Evolutionary conservation across 1,140 invertebrate genomes (phyloP).

Genomic region (Archivesica marissinica): DNA sequence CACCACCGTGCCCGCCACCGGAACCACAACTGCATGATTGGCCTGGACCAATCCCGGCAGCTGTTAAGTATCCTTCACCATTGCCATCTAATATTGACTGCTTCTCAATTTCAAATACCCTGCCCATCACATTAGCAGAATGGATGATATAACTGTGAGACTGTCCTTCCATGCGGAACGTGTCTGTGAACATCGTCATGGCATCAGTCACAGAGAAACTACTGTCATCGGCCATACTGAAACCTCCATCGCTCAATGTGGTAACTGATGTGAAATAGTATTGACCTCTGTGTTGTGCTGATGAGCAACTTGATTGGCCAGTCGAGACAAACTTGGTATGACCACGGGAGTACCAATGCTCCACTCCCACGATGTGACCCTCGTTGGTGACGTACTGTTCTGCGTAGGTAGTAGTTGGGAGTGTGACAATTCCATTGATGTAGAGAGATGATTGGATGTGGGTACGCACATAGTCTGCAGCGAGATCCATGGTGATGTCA

Average conservation of each 20-base stretch:
- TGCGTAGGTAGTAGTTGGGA: conserved; percentile 66
- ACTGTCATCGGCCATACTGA: conserved; percentile 56
- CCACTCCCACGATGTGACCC: conserved; percentile 69
- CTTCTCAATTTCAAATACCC: conserved; percentile 69
- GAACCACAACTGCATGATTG: conserved; percentile 44
- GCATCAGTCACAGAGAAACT: conserved; percentile 39
- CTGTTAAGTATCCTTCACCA: conserved; percentile 61
- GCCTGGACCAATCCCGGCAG: conserved; percentile 64
- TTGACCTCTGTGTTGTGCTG: conserved; percentile 23
- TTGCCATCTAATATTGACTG: conserved; percentile 60
- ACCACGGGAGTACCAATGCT: conserved; percentile 65
- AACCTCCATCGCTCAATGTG: conserved; percentile 62
- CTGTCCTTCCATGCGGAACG: conserved; percentile 63
- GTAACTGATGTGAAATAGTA: conserved; percentile 69
- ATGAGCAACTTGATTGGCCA: conserved; percentile 54
- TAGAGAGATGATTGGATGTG: conserved; percentile 66
- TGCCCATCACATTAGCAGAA: conserved; percentile 48
- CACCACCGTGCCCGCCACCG: conserved; percentile 70
- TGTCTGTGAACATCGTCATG: conserved; percentile 50
- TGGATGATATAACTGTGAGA: conserved; percentile 42
- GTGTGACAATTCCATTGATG: conserved; percentile 50
- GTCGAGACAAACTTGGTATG: conserved; percentile 48
- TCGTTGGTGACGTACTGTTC: conserved; percentile 62
- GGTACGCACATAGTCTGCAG: conserved; percentile 45
- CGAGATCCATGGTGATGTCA: conserved; percentile 57